Evolutionary conservation across 1,140 invertebrate species (phyloP).

Genomic region (Pachypsylla venusta): DNA sequence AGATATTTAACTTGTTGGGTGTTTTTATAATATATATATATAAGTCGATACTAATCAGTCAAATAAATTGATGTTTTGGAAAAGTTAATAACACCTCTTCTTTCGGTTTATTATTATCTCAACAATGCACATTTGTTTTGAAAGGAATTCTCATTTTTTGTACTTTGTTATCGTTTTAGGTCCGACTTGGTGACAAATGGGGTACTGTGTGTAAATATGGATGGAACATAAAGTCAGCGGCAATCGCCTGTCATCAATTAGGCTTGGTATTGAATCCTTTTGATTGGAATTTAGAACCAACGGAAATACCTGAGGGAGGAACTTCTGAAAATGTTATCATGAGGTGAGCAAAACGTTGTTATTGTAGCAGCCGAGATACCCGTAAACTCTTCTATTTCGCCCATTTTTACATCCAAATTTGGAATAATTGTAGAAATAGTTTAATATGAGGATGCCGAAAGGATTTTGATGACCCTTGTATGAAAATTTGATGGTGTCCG

Average conservation of each 20-base stretch:
- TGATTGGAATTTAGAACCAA: constrained; percentile 72
- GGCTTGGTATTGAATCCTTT: constrained; percentile 82
- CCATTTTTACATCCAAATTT: no score
- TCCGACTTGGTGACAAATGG: constrained; percentile 54
- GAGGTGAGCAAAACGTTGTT: no score
- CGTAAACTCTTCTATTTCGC: no score
- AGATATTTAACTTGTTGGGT: no score
- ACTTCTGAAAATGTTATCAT: constrained; percentile 58
- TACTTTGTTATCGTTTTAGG: not conserved
- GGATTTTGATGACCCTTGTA: no score
- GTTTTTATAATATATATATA: no score
- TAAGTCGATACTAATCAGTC: no score
- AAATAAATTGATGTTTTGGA: not conserved
- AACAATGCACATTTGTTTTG: not conserved
- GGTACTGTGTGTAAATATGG: constrained; percentile 94
- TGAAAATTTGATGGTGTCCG: no score
- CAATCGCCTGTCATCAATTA: constrained; percentile 87
- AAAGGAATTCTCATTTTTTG: not conserved
- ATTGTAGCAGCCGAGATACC: no score
- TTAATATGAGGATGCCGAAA: no score
- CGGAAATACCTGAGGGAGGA: constrained; percentile 61
- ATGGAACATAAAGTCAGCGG: constrained; percentile 85
- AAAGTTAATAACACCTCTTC: constrained; percentile 7
- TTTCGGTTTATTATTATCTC: not conserved
- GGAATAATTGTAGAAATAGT: no score